Evolutionary conservation across 2,797 vertebrate genomes (phyloP), one percentile per base, ranked within the genome.

Genomic region (Notolepis coatsorum): DNA sequence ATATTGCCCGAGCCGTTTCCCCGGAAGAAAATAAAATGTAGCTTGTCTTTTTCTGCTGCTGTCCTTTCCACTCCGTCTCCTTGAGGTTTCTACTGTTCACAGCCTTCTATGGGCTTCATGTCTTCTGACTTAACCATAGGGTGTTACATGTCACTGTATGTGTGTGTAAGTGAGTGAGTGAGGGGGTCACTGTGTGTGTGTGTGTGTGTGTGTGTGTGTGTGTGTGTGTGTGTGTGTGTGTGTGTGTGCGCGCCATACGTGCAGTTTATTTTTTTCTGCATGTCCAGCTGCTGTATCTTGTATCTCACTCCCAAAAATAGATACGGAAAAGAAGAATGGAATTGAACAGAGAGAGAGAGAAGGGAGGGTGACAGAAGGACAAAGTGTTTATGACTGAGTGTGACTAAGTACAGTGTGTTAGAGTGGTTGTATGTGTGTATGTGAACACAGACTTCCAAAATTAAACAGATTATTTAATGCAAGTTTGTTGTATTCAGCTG

Each of bases 251-350:
- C 33, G 53, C 47, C 61, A 58, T 67, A 71, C 10, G 28, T 50
- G 65, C 50, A 13, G 49, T 7, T 25, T 28, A 35, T 68, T 50
- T 70, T 38, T 65, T 69, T 73, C 51, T 61, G 72, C 39, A 75
- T 60, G 74, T 84, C 78, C 87, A 87, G 85, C 75, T 88, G 85
- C 64, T 87, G 60, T 42, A 69, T 73, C 45, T 73, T 50, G n/a
- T n/a, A n/a, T n/a, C 53, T 61, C 53, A 49, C 58, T 69, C 74
- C 82, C 84, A 75, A 80, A 89, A 90, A 88, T 86, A 89, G 84
- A 84, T 66, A 76, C 66, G 77, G 79, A 80, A 75, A 86, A 82
- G 73, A 78, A 84, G 77, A 81, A 78, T 77, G 82, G 78, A 79
- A 73, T 68, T 69, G 52, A 77, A 84, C 45, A 31, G 71, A 58